Evolutionary conservation across 2,888 invertebrate genomes (phyloP).

Genomic region (Galerucella nymphaeae): DNA sequence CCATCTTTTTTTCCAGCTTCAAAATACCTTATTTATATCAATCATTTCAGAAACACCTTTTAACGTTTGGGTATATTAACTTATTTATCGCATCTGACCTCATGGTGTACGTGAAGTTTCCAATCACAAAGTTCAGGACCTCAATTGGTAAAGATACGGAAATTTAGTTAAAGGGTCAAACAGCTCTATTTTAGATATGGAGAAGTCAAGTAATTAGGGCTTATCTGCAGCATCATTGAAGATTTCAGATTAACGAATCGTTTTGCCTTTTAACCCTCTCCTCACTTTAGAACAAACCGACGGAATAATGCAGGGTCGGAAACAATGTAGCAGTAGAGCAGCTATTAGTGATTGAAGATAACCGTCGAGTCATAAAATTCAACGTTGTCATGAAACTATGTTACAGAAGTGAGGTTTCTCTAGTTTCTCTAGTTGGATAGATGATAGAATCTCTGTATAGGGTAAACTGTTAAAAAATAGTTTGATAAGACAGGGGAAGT

Average conservation of each 20-base stretch:
- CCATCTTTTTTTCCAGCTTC: too few relatives aligned
- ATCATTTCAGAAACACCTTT: too few relatives aligned
- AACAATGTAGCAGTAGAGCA: neutral
- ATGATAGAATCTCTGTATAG: too few relatives aligned
- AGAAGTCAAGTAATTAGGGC: conserved; percentile 27
- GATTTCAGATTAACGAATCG: conserved; percentile 30
- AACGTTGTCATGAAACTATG: neutral
- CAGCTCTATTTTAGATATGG: conserved; percentile 19
- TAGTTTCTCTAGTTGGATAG: neutral
- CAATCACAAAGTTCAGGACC: conserved; percentile 16
- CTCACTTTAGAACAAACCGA: conserved; percentile 7
- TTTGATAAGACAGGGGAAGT: too few relatives aligned
- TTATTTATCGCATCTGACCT: too few relatives aligned
- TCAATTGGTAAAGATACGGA: conserved; percentile 29
- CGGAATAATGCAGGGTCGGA: neutral
- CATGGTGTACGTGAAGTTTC: conserved; percentile 16
- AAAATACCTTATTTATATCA: too few relatives aligned
- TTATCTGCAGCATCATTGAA: conserved; percentile 26
- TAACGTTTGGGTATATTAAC: too few relatives aligned
- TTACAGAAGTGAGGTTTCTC: neutral
- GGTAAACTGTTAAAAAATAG: too few relatives aligned
- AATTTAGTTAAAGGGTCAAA: conserved; percentile 22
- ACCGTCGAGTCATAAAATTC: neutral
- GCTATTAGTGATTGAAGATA: neutral
- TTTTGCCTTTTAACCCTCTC: conserved; percentile 28